These are phyloP conservation scores for Serilophus lunatus DNA, from an alignment of 2,113 vertebrate species.

Conservation along the genomic window DNA sequence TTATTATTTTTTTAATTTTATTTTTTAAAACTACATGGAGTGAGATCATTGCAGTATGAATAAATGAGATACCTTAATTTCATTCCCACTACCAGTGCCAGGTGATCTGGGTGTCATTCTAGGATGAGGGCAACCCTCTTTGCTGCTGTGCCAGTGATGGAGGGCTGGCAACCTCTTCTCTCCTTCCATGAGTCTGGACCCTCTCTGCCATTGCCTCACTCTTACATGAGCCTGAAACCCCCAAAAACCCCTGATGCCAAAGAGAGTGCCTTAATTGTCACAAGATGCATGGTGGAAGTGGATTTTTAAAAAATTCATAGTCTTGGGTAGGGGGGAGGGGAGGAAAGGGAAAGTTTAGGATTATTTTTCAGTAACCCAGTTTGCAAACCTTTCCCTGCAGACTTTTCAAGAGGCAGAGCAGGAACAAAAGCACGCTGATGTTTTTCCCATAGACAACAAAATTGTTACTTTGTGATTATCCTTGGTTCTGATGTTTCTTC, in stretches of 20 bases:
- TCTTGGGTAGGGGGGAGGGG: not conserved
- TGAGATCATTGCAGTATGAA: not conserved
- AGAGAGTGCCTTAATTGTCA: not conserved
- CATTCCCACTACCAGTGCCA: not conserved
- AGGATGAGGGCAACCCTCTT: not conserved
- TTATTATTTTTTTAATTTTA: not conserved
- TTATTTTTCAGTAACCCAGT: not conserved
- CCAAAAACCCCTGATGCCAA: not conserved
- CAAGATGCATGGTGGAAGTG: not conserved
- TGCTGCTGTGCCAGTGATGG: not conserved
- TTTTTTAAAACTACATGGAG: not conserved
- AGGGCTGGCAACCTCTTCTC: not conserved
- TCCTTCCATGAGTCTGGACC: not conserved
- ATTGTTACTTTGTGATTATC: not conserved
- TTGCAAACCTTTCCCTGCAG: not conserved
- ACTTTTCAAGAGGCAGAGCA: not conserved
- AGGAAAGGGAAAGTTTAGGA: not conserved
- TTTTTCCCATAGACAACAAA: not conserved
- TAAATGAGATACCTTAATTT: not conserved
- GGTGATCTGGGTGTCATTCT: not conserved
- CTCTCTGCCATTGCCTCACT: not conserved
- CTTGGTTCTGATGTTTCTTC: not conserved
- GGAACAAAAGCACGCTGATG: not conserved
- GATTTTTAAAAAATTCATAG: not conserved
- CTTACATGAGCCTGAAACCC: not conserved